Evolutionary conservation across 1,140 invertebrate genomes (phyloP).

Genomic region (Drosophila sp.): DNA sequence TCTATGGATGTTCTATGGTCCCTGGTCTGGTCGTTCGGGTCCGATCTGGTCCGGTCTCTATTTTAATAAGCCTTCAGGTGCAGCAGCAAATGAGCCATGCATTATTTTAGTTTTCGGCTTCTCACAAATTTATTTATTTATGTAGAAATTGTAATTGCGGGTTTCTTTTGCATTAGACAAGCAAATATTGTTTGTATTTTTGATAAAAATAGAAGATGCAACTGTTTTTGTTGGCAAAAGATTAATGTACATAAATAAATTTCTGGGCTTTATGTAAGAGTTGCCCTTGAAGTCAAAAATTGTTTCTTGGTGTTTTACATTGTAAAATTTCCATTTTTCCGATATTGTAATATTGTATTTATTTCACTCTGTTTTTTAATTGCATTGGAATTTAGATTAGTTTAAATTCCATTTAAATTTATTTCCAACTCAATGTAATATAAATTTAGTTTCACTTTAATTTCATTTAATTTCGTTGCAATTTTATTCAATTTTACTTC

Average conservation of each 20-base stretch:
- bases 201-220: constrained; percentile 4
- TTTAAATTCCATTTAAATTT: not conserved
- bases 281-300: constrained; percentile 7
- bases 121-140: constrained; percentile 25
- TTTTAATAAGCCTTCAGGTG: constrained; percentile 77
- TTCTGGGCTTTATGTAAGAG: constrained; percentile 6
- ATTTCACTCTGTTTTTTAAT: too few species aligned
- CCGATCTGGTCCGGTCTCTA: constrained; percentile 15
- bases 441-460: too few species aligned
- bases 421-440: too few species aligned
- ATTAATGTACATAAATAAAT: constrained; percentile 15
- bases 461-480: not conserved
- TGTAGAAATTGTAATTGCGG: constrained; percentile 55
- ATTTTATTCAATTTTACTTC: not conserved
- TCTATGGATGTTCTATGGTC: constrained; percentile 3
- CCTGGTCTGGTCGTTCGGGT: not conserved
- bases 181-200: constrained; percentile 8
- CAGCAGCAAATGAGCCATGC: constrained; percentile 74
- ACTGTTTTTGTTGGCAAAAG: constrained; percentile 14
- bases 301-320: not conserved
- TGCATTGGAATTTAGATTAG: not conserved
- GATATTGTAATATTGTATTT: not conserved
- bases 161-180: constrained; percentile 36
- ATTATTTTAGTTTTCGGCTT: constrained; percentile 54
- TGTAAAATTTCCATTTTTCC: not conserved